phyloP scores from a whole-genome alignment of 2,113 vertebrate genomes.

The Willisornis vidua region DNA sequence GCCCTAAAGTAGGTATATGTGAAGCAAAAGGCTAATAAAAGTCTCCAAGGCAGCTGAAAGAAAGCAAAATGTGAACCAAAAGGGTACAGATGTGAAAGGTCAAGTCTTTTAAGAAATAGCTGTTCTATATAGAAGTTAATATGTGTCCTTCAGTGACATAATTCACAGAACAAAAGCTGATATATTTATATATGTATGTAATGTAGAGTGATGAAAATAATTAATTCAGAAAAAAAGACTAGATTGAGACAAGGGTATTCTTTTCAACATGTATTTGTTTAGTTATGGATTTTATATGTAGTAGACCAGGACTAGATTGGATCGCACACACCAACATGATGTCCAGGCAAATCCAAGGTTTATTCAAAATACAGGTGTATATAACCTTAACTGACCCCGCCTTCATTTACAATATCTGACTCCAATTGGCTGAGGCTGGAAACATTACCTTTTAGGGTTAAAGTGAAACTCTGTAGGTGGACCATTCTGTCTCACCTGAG shows the following conservation, averaged over 20 bases:
- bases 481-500: too few relatives aligned
- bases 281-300: neutral
- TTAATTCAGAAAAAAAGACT: neutral
- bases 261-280: neutral
- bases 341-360: too few relatives aligned
- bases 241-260: neutral
- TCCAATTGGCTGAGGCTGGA: too few relatives aligned
- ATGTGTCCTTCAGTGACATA: neutral
- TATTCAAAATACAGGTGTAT: too few relatives aligned
- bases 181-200: neutral
- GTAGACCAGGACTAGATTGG: too few relatives aligned
- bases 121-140: neutral
- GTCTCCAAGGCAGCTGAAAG: neutral
- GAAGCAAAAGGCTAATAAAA: neutral
- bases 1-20: neutral
- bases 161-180: neutral
- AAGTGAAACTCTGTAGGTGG: too few relatives aligned
- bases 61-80: neutral
- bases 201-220: fast-evolving
- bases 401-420: too few relatives aligned
- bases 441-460: too few relatives aligned
- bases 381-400: too few relatives aligned
- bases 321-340: too few relatives aligned
- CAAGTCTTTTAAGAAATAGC: neutral
- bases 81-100: fast-evolving